A percentile compares a stretch with the other conserved stretches of the same genome.
These are phyloP conservation scores for Bacillus rossius DNA, from an alignment of 1,140 invertebrate genomes.

Conservation along the genomic window DNA sequence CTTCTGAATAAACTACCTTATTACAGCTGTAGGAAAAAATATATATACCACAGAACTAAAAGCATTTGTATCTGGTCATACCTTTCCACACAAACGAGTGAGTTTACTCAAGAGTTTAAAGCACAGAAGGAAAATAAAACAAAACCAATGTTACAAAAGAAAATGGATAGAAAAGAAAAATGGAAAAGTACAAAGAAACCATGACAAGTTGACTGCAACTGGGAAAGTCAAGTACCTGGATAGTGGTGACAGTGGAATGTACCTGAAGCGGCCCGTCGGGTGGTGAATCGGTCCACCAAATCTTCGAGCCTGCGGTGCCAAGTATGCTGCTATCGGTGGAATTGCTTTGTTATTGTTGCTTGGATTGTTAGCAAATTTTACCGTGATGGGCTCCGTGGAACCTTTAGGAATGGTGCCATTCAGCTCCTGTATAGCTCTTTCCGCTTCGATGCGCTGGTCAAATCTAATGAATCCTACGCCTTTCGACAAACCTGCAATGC, in stretches of 20 bases:
- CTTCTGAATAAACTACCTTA: neutral
- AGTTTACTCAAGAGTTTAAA: slow-evolving; percentile 16
- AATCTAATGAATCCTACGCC: slow-evolving; percentile 99
- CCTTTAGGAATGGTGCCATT: slow-evolving; percentile 96
- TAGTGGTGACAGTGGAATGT: slow-evolving; percentile 58
- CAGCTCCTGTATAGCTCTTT: slow-evolving; percentile 94
- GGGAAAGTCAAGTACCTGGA: slow-evolving; percentile 49
- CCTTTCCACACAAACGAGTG: slow-evolving; percentile 21
- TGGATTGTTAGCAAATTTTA: slow-evolving; percentile 99
- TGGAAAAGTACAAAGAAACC: slow-evolving; percentile 19
- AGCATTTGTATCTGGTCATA: slow-evolving; percentile 12
- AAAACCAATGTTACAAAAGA: slow-evolving; percentile 8
- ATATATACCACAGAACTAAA: no score
- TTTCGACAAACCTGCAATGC: slow-evolving; percentile 82
- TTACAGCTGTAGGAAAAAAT: slow-evolving; percentile 1
- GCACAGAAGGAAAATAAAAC: slow-evolving; percentile 18
- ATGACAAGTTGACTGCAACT: slow-evolving; percentile 19
- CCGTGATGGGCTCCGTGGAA: slow-evolving; percentile 94
- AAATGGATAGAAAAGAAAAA: slow-evolving; percentile 10
- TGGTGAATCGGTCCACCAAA: slow-evolving; percentile 92
- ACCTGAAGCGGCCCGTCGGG: slow-evolving; percentile 89
- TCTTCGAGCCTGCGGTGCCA: slow-evolving; percentile 73
- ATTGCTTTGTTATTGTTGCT: slow-evolving; percentile 90
- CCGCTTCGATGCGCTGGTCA: slow-evolving; percentile 95
- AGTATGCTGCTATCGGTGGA: slow-evolving; percentile 87